Evolutionary conservation across 2,113 vertebrate species (phyloP).

Genomic region (Channa maculata): DNA sequence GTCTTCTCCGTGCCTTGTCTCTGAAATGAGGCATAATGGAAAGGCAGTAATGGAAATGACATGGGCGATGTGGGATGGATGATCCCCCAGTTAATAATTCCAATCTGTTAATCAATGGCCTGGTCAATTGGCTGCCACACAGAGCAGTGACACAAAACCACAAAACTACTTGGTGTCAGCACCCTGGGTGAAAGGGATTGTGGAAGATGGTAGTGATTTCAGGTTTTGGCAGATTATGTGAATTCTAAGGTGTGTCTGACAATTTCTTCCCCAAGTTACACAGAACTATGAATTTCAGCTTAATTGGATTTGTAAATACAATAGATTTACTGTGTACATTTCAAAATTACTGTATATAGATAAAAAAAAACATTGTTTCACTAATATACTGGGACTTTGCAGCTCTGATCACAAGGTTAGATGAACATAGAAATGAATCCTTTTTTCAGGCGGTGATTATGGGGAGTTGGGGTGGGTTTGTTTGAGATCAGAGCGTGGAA

Average conservation of each 20-base stretch:
- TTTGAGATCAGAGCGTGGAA: slow-evolving; percentile 71
- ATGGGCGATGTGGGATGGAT: slow-evolving; percentile 78
- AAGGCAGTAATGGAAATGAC: slow-evolving; percentile 81
- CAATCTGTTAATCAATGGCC: slow-evolving; percentile 86
- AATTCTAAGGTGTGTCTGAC: slow-evolving; percentile 6
- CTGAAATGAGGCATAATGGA: slow-evolving; percentile 76
- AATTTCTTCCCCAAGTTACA: not conserved
- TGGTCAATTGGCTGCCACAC: slow-evolving; percentile 70
- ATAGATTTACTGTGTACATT: not conserved
- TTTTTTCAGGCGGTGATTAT: slow-evolving; percentile 29
- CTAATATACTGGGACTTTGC: slow-evolving; percentile 35
- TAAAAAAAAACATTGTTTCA: slow-evolving; percentile 18
- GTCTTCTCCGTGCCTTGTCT: slow-evolving; percentile 54
- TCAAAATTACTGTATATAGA: slow-evolving; percentile 33
- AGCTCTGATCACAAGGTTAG: slow-evolving; percentile 66
- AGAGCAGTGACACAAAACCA: slow-evolving; percentile 23
- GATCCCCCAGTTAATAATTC: slow-evolving; percentile 88
- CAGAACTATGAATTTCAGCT: not conserved
- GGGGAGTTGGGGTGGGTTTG: slow-evolving; percentile 59
- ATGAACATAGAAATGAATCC: slow-evolving; percentile 57
- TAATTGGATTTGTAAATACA: slow-evolving; percentile 20
- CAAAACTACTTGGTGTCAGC: slow-evolving; percentile 68
- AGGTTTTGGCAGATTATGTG: slow-evolving; percentile 25
- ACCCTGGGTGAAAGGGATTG: slow-evolving; percentile 64
- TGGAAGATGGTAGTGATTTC: slow-evolving; percentile 60